Evolutionary conservation across 2,113 vertebrate species (phyloP).

Genomic region (Cebidichthys violaceus): DNA sequence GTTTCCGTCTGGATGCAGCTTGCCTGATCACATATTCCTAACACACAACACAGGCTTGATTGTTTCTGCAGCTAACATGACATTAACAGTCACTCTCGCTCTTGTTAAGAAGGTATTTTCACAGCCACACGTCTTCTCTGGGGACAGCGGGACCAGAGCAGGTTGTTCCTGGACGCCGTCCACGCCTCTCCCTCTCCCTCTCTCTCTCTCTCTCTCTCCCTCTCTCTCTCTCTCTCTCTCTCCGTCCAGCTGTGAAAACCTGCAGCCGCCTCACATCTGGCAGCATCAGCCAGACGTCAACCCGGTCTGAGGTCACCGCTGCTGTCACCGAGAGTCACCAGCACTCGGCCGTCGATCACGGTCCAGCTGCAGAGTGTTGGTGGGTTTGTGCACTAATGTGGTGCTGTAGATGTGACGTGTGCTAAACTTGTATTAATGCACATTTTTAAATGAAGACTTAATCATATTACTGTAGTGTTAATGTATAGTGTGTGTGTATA

Average conservation of each 20-base stretch:
- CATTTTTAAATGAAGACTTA: too few species aligned
- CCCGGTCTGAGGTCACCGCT: constrained; percentile 43
- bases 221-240: too few species aligned
- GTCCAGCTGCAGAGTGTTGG: constrained; percentile 41
- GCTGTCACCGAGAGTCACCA: constrained; percentile 51
- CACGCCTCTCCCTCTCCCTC: constrained; percentile 32
- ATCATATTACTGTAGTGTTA: too few species aligned
- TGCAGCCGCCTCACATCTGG: constrained; percentile 61
- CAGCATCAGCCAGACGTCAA: constrained; percentile 27
- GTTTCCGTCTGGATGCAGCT: neutral
- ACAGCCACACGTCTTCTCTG: constrained; percentile 17
- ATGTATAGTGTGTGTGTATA: too few species aligned
- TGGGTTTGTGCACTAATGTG: neutral
- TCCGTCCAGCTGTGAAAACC: constrained; percentile 70
- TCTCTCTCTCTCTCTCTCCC: too few species aligned
- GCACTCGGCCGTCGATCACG: constrained; percentile 48
- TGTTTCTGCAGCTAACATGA: constrained; percentile 3
- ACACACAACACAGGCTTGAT: neutral
- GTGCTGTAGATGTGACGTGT: neutral
- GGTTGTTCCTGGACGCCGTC: constrained; percentile 68
- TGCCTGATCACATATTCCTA: neutral
- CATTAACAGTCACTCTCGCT: constrained; percentile 16
- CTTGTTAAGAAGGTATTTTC: constrained; percentile 8
- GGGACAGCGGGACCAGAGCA: constrained; percentile 29
- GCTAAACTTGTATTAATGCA: neutral